These are phyloP conservation scores for Gopherus evgoodei DNA, from an alignment of 2,113 vertebrate genomes.

Conservation along the genomic window DNA sequence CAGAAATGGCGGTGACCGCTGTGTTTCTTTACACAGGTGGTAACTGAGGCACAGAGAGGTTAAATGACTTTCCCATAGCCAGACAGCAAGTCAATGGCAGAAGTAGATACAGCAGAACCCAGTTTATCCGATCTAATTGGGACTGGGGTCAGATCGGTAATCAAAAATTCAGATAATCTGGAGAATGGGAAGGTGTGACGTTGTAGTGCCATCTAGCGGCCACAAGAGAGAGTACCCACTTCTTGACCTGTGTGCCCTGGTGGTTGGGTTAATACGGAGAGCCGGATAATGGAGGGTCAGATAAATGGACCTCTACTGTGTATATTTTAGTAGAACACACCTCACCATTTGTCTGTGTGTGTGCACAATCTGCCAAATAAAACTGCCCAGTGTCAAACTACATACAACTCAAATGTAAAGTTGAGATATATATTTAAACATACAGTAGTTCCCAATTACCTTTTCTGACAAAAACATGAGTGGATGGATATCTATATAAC, in stretches of 20 bases:
- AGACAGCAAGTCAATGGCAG: background rate
- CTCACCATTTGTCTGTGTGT: background rate
- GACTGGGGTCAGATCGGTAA: background rate
- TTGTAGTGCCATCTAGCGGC: background rate
- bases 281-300: background rate
- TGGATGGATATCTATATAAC: background rate
- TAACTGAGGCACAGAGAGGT: background rate
- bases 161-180: background rate
- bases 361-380: background rate
- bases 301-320: background rate
- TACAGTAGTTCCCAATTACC: background rate
- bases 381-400: background rate
- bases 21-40: background rate
- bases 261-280: background rate
- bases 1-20: background rate
- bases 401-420: background rate
- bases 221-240: background rate
- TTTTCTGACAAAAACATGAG: background rate
- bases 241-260: background rate
- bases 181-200: background rate
- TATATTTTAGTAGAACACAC: background rate
- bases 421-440: background rate
- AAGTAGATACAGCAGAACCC: background rate
- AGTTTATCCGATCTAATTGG: background rate
- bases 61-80: background rate